phyloP scores from a whole-genome alignment of 2,888 invertebrate species.

The Drosophila nigritarsus region DNA sequence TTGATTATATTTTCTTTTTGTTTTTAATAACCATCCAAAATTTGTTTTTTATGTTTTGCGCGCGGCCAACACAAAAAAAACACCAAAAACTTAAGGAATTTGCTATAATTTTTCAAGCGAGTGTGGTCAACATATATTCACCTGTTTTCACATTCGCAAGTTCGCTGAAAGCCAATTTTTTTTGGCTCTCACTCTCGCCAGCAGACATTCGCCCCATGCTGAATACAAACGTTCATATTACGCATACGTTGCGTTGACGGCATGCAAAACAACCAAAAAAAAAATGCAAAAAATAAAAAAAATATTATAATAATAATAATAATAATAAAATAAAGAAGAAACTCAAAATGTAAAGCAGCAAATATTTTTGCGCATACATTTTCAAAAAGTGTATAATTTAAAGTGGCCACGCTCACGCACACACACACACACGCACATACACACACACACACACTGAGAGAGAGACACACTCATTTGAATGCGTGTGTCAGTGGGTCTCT shows the following conservation, averaged over 20 bases:
- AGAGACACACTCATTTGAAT: not conserved
- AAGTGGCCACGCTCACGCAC: slow-evolving; percentile 50
- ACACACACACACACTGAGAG: slow-evolving; percentile 6
- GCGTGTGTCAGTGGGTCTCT: slow-evolving; percentile 36
- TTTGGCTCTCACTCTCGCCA: slow-evolving; percentile 5
- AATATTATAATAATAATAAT: slow-evolving; percentile 29
- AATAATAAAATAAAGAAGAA: slow-evolving; percentile 42
- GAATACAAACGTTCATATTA: slow-evolving; percentile 66
- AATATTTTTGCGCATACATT: slow-evolving; percentile 59
- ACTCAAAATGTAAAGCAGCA: slow-evolving; percentile 68
- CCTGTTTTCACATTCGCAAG: slow-evolving; percentile 67
- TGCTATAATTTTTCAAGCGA: slow-evolving; percentile 50
- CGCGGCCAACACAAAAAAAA: slow-evolving; percentile 24
- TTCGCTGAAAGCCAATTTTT: slow-evolving; percentile 55
- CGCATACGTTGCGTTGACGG: slow-evolving; percentile 74
- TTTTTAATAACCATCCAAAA: slow-evolving; percentile 40
- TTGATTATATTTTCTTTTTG: slow-evolving; percentile 11
- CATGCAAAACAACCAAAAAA: slow-evolving; percentile 25
- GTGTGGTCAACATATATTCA: slow-evolving; percentile 63
- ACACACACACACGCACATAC: slow-evolving; percentile 5
- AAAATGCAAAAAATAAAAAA: slow-evolving; percentile 9
- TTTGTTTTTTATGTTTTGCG: slow-evolving; percentile 62
- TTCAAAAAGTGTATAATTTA: slow-evolving; percentile 56
- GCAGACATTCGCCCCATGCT: slow-evolving; percentile 5
- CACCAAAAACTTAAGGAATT: slow-evolving; percentile 34